Percentiles rank a stretch among this genome's conserved stretches.
These are phyloP conservation scores for Mesorhabditis sp. DNA, from an alignment of 2,888 invertebrate genomes.

Conservation along the genomic window DNA sequence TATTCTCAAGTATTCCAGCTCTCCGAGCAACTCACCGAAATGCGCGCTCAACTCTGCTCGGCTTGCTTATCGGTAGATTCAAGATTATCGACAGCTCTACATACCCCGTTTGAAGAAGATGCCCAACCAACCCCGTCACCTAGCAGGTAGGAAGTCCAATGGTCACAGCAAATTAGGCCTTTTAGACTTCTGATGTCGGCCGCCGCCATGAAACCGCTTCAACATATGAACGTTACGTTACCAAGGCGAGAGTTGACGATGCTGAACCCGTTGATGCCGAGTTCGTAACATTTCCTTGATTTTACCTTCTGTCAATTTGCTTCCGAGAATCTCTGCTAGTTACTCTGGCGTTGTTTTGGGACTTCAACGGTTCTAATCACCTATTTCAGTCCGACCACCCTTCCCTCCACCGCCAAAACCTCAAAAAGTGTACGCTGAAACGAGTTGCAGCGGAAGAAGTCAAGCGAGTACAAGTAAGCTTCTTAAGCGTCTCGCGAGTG, in stretches of 20 bases:
- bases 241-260: neutral
- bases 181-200: neutral
- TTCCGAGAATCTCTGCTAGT: neutral
- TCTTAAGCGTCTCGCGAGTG: neutral
- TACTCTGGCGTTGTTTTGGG: no score
- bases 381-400: neutral
- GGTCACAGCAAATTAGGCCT: neutral
- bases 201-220: neutral
- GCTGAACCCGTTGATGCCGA: neutral
- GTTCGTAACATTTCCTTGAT: neutral
- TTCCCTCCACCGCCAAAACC: constrained; percentile 11
- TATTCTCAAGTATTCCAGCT: neutral
- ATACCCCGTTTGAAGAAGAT: neutral
- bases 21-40: constrained; percentile 4
- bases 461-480: constrained; percentile 6
- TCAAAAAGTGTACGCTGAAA: constrained; percentile 9
- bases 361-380: no score
- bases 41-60: constrained; percentile 2
- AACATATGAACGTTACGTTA: neutral
- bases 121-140: neutral
- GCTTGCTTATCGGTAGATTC: neutral
- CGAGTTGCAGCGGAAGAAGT: constrained; percentile 5
- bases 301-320: neutral
- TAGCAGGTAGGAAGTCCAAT: constrained; percentile 6
- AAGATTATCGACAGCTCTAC: neutral